phyloP scores from a whole-genome alignment of 2,797 vertebrate species.

The Liasis olivaceus region DNA sequence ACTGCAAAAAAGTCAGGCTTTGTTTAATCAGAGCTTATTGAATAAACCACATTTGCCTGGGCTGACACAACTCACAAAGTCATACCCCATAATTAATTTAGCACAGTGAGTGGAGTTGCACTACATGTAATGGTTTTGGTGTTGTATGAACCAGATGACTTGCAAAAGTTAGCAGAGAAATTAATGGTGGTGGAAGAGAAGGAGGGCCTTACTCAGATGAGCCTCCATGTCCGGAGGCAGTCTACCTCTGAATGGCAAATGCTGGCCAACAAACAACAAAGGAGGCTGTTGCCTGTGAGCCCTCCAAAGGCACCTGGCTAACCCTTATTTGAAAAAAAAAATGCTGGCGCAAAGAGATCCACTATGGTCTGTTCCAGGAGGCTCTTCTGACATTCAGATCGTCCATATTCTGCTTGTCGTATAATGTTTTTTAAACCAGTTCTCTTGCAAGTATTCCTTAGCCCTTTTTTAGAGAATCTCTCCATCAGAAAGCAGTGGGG shows the following conservation, averaged over 20 bases:
- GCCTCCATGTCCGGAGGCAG: background rate
- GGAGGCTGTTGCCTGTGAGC: background rate
- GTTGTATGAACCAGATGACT: background rate
- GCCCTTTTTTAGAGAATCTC: background rate
- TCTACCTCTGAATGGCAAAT: background rate
- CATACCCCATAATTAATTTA: background rate
- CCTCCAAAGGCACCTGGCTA: no score
- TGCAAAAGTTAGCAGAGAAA: background rate
- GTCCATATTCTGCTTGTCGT: background rate
- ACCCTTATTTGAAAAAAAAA: background rate
- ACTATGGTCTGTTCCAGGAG: no score
- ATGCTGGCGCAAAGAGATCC: background rate
- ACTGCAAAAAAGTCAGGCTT: background rate
- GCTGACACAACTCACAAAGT: background rate
- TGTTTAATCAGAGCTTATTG: background rate
- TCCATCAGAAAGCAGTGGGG: background rate
- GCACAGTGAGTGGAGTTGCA: no score
- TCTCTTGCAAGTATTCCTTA: background rate
- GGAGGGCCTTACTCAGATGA: background rate
- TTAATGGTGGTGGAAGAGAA: background rate
- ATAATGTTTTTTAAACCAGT: background rate
- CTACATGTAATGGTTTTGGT: background rate
- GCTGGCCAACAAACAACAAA: no score
- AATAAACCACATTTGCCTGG: background rate
- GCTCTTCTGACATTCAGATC: background rate